Base-by-base conservation (phyloP, 2,888 invertebrate species). In the Elegia similella region DNA sequence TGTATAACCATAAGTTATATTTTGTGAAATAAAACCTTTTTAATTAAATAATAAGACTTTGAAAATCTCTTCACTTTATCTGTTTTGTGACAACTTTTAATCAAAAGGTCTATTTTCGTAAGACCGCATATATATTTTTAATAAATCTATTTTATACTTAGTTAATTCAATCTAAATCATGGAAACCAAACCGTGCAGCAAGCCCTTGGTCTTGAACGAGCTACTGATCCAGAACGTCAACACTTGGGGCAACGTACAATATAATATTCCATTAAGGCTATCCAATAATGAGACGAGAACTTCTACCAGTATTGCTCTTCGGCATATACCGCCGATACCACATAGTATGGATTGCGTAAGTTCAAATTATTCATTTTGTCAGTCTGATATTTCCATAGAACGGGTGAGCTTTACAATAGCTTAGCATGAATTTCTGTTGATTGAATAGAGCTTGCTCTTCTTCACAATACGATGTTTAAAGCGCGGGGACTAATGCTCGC, bases 221-320 rank as follows among this genome's bases (percentile, higher is more conserved):
- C 65, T 90, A 17, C 62, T 90, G 10, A 77, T 91, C 52, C 73
- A 85, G 52, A 91, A 90, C 68, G 80, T 91, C 12, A 92, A 90
- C 62, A 84, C 82, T 0, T 92, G 90, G 91, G 92, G 91, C 0
- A 90, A 90, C 55, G 88, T 92, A 8, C 86, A 91, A 60, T 92
- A 91, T 59, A 90, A 88, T 53, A 83, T 90, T 1, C 92, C 90
- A 0, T 58, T 91, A 58, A 67, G 90, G 38, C 62, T 82, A 2
- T 84, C 89, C 30, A 82, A 65, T 60, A 88, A 80, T 76, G 91
- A 92, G 62, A 91, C 90, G 0, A 76, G 91, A 15, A 73, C 84
- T 0, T 76, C 66, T 0, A 77, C 83, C 0, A 84, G 71, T 47
- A 86, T 92, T n/a, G 91, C 67, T 0, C 75, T 68, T 32, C 71